A percentile compares a stretch with the other conserved stretches of the same genome.
Conservation (phyloP, 2,113 vertebrate genomes). For the Cyanoliseus patagonus region DNA sequence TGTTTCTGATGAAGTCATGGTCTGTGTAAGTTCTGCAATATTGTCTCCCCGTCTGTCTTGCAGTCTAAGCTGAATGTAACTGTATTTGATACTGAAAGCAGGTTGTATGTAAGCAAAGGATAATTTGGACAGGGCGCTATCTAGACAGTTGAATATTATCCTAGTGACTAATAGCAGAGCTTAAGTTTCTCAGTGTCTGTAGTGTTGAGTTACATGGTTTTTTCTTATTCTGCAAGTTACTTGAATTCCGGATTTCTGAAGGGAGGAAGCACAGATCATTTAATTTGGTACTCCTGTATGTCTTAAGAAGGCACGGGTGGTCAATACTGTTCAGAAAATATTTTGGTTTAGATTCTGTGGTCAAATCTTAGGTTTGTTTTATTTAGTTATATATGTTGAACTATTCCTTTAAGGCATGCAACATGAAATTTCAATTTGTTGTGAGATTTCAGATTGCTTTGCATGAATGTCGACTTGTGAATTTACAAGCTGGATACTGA, state of each 20-base stretch:
- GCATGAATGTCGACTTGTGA: neutral
- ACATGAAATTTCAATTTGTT: neutral
- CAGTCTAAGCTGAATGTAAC: neutral
- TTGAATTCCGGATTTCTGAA: neutral
- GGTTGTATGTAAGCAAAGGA: neutral
- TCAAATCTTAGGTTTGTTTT: neutral
- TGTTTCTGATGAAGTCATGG: neutral
- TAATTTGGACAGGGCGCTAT: neutral
- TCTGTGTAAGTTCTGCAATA: neutral
- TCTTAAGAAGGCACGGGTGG: neutral
- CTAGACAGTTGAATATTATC: neutral
- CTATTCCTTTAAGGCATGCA: neutral
- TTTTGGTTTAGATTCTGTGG: neutral
- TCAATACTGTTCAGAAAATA: neutral
- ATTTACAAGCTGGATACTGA: neutral
- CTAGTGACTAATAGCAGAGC: neutral
- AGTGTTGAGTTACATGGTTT: neutral
- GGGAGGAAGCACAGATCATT: neutral
- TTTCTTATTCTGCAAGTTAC: neutral
- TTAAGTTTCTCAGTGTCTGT: neutral
- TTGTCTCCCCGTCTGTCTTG: neutral
- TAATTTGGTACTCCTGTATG: neutral
- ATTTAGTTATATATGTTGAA: neutral
- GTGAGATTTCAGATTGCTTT: neutral
- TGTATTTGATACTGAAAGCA: neutral